A percentile compares a stretch with the other conserved stretches of the same genome.
phyloP scores from a whole-genome alignment of 2,888 invertebrate genomes.

The Drosophila anomalipes region DNA sequence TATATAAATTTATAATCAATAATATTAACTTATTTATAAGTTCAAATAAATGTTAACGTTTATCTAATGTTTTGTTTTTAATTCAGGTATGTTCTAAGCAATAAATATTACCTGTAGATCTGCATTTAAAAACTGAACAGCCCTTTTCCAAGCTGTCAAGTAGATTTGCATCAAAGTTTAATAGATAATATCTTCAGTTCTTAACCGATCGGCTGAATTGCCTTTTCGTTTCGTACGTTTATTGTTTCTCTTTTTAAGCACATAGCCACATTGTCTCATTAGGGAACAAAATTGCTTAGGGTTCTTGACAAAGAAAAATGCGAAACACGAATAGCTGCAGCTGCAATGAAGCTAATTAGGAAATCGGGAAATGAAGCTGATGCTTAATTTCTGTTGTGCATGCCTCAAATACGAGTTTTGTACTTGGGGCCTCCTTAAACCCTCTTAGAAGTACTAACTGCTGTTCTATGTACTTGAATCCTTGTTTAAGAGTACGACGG shows the following conservation, averaged over 20 bases:
- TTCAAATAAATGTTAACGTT: not conserved
- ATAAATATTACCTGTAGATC: not conserved
- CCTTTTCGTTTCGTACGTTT: not conserved
- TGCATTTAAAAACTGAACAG: not conserved
- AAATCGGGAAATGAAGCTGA: constrained; percentile 15
- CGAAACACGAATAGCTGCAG: not conserved
- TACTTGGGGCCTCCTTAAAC: not conserved
- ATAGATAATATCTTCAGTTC: not conserved
- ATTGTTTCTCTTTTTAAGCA: not conserved
- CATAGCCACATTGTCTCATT: not conserved
- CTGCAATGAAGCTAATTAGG: constrained; percentile 23
- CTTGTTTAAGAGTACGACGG: constrained; percentile 8
- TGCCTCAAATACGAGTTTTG: constrained; percentile 4
- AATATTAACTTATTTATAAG: not conserved
- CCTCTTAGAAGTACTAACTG: not conserved
- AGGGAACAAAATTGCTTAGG: not conserved
- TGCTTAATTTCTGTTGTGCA: constrained; percentile 12
- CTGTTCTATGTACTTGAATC: constrained; percentile 13
- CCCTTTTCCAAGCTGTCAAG: too few relatives aligned
- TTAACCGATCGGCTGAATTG: not conserved
- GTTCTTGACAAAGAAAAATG: constrained; percentile 5
- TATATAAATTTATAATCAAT: not conserved
- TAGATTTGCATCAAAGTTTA: not conserved
- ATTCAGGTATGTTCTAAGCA: too few relatives aligned
- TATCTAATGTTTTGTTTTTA: not conserved